Base-by-base conservation (phyloP, 2,797 vertebrate species). In the Silurus lanzhouensis region DNA sequence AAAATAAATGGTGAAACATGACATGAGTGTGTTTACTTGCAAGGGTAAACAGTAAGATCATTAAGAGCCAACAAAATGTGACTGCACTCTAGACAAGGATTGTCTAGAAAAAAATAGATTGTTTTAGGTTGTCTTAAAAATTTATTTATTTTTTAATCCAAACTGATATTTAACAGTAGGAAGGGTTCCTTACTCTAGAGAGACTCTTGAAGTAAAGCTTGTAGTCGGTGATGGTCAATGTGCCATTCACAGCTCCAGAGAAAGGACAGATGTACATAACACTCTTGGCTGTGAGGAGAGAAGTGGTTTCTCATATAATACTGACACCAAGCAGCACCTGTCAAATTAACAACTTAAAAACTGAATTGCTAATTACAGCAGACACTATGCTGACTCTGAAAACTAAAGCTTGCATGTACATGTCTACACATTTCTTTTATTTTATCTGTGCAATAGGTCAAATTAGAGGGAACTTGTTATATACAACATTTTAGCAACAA, bases 261-360 rank as follows among this genome's bases (percentile, higher is more conserved):
- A 98, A 99, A 5, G 98, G 98, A 92, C 98, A 99, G 90, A 99
- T 97, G 76, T 99, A 99, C 95, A 97, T 96, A 90, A 99, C 96
- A 74, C 98, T 97, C 92, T 97, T 97, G 83, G 97, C 98, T 99
- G 93, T 79, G 91, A 93, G 90, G 92, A 88, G 91, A 88, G 74
- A 66, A 6, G 27, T 31, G 27, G 66, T 68, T 68, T 38, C 14
- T 68, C 6, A 68, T 68, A 8, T 31, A 8, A 17, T 31, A 17
- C 66, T 31, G 27, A 67, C 31, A 31, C 15, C 0, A 66, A 27
- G n/a, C 64, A 66, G 25, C 5, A 66, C n/a, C 64, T 66, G 64
- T 5, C 64, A 64, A 64, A 64, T n/a, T 25, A 25, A 64, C 10
- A 27, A 27, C 15, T 14, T 66, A 38, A 38, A 25, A 27, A 27